These are phyloP conservation scores for Podilymbus podiceps DNA, from an alignment of 2,113 vertebrate genomes.

Conservation along the genomic window DNA sequence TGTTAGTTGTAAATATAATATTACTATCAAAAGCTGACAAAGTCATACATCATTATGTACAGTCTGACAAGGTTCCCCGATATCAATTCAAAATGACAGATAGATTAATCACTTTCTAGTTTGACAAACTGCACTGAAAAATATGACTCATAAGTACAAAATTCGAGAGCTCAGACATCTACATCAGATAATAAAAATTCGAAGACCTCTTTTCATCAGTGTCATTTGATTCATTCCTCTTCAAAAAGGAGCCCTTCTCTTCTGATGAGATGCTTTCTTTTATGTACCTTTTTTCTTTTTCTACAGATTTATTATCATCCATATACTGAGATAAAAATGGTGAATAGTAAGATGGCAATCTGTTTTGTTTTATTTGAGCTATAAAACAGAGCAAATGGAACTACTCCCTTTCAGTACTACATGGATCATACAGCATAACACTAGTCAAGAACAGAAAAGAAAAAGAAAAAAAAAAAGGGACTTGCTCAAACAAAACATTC, in stretches of 20 bases:
- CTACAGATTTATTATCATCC: not conserved
- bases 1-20: constrained; percentile 39
- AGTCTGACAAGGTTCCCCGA: not conserved
- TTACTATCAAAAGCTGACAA: constrained; percentile 10
- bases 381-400: not conserved
- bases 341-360: not conserved
- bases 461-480: not conserved
- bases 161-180: constrained; percentile 1
- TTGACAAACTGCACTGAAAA: constrained; percentile 44
- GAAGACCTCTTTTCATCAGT: constrained; percentile 25
- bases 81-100: constrained; percentile 48
- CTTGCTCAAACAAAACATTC: not conserved
- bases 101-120: constrained; percentile 45
- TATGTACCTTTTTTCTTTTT: not conserved
- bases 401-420: not conserved
- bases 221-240: not conserved
- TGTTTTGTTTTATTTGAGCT: not conserved
- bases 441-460: not conserved
- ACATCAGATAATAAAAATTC: constrained; percentile 41
- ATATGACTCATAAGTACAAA: constrained; percentile 19
- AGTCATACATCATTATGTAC: constrained; percentile 35
- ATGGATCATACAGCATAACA: not conserved
- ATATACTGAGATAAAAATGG: not conserved
- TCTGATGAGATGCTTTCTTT: not conserved
- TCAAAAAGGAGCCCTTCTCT: not conserved